Evolutionary conservation across 1,140 invertebrate species (phyloP).

Genomic region (Lucilia sericata): DNA sequence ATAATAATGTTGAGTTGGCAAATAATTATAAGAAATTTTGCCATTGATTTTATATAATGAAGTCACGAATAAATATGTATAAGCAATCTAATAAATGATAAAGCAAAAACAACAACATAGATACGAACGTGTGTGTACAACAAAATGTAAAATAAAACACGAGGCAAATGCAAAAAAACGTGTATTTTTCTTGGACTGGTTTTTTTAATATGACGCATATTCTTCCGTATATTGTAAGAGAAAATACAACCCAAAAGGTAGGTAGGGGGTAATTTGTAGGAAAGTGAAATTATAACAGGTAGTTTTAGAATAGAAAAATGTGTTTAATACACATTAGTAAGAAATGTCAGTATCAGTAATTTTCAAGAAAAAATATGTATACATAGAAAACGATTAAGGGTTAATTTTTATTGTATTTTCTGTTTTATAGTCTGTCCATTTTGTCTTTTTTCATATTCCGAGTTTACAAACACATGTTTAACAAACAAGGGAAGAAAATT

Average conservation of each 20-base stretch:
- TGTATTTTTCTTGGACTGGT: background rate
- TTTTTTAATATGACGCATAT: conserved; percentile 1
- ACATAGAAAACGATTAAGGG: background rate
- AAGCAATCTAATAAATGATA: background rate
- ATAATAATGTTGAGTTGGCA: background rate
- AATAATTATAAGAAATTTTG: conserved; percentile 9
- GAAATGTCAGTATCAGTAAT: too few species aligned
- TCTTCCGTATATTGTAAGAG: background rate
- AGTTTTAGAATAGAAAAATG: background rate
- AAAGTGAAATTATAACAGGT: background rate
- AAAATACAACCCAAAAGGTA: background rate
- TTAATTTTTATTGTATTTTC: background rate
- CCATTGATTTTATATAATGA: background rate
- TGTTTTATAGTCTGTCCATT: background rate
- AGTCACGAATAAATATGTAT: background rate
- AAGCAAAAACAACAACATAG: background rate
- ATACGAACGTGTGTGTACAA: too few species aligned
- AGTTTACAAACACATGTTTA: background rate
- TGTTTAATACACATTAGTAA: background rate
- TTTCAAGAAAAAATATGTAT: background rate
- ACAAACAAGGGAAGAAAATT: background rate
- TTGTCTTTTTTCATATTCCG: background rate
- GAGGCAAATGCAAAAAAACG: background rate
- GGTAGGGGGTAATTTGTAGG: background rate
- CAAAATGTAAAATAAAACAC: background rate